Evolutionary conservation across 2,888 invertebrate species (phyloP).

Genomic region (Papilio elwesi): DNA sequence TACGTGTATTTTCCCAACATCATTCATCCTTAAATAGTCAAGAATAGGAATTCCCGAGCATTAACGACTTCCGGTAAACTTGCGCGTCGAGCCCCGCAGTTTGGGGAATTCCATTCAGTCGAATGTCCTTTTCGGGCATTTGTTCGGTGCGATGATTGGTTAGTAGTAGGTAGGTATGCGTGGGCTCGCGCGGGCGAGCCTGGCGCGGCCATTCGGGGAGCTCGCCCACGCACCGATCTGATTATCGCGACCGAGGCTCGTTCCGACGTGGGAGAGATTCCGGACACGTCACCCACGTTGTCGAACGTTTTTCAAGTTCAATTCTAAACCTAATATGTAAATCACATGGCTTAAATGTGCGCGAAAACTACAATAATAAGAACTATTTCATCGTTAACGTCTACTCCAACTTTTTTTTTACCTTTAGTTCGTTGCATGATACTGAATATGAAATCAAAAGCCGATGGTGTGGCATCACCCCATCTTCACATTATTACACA

Average conservation of each 20-base stretch:
- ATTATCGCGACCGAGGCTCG: slow-evolving; percentile 63
- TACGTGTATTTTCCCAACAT: neutral
- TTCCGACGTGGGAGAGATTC: slow-evolving; percentile 52
- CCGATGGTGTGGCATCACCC: too few species aligned
- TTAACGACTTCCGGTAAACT: slow-evolving; percentile 18
- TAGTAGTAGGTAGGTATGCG: slow-evolving; percentile 62
- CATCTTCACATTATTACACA: too few species aligned
- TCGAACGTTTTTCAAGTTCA: slow-evolving; percentile 43
- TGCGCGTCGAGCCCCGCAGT: slow-evolving; percentile 24
- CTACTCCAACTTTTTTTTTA: too few species aligned
- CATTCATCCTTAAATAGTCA: slow-evolving; percentile 13
- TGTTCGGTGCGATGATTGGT: slow-evolving; percentile 61
- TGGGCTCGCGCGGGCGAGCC: slow-evolving; percentile 58
- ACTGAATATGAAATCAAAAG: too few species aligned
- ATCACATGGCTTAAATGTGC: neutral
- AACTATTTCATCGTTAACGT: neutral
- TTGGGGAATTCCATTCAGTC: slow-evolving; percentile 42
- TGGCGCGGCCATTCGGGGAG: slow-evolving; percentile 74
- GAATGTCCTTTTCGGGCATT: slow-evolving; percentile 53
- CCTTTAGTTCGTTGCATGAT: too few species aligned
- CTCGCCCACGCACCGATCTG: slow-evolving; percentile 64
- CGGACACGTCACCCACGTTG: slow-evolving; percentile 41
- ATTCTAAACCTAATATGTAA: slow-evolving; percentile 2
- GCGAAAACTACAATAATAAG: neutral
- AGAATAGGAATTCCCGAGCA: neutral